Percentiles rank a stretch among this genome's conserved stretches.
These are phyloP conservation scores for Furcula furcula DNA, from an alignment of 2,888 invertebrate species.

Conservation along the genomic window DNA sequence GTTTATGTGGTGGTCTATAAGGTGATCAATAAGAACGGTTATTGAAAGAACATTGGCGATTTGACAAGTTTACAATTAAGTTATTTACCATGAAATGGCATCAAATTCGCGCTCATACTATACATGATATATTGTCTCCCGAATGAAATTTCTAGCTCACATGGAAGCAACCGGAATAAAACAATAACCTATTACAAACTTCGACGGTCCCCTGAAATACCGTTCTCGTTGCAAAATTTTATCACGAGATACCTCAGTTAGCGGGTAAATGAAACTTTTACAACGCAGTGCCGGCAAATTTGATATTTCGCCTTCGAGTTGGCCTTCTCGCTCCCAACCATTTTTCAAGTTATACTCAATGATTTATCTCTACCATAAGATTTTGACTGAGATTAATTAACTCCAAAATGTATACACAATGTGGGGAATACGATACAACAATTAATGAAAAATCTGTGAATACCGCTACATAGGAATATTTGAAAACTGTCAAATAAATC, in stretches of 20 bases:
- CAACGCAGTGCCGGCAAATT: constrained; percentile 31
- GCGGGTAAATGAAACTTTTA: constrained; percentile 32
- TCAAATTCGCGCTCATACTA: constrained; percentile 12
- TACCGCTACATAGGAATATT: too few species aligned
- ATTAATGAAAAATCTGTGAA: too few species aligned
- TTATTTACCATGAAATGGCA: constrained; percentile 21
- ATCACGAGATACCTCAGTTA: constrained; percentile 32
- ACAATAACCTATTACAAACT: constrained; percentile 35
- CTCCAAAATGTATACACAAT: too few species aligned
- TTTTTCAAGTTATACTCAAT: constrained; percentile 46
- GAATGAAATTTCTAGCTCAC: constrained; percentile 28
- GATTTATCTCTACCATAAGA: constrained; percentile 41
- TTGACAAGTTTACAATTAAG: constrained; percentile 45
- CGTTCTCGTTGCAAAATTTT: constrained; percentile 40
- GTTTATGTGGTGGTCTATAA: too few species aligned
- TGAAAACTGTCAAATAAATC: too few species aligned
- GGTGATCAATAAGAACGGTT: constrained; percentile 51
- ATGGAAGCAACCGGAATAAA: constrained; percentile 27
- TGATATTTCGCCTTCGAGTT: constrained; percentile 37
- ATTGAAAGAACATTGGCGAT: constrained; percentile 34
- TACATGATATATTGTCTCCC: constrained; percentile 37
- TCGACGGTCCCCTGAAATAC: constrained; percentile 30
- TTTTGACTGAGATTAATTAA: too few species aligned
- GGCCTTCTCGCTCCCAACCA: constrained; percentile 37
- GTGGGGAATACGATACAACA: too few species aligned